phyloP scores from a whole-genome alignment of 1,140 invertebrate genomes.

The Bombus waltoni region DNA sequence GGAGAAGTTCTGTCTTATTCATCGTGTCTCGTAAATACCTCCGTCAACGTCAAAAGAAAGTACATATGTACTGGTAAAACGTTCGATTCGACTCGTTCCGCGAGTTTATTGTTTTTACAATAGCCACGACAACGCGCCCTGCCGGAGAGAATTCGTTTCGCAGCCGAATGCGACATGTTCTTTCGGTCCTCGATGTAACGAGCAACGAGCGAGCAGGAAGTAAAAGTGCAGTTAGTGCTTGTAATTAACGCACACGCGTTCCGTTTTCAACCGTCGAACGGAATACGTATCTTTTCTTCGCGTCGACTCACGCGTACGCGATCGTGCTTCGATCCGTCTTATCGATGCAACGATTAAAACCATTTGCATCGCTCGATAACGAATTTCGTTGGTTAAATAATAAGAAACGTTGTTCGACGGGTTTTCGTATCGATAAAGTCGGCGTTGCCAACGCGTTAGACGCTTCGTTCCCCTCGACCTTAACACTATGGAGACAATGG shows the following conservation, averaged over 20 bases:
- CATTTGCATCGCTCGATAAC: background rate
- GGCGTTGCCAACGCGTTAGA: background rate
- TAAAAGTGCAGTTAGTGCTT: conserved; percentile 32
- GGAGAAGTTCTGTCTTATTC: background rate
- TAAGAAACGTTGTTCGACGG: background rate
- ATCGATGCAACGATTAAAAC: conserved; percentile 4
- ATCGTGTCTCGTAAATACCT: background rate
- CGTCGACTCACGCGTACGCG: background rate
- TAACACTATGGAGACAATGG: background rate
- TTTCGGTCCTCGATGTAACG: background rate
- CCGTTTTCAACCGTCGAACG: background rate
- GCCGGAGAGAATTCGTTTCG: conserved; percentile 1
- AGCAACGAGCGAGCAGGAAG: conserved; percentile 19
- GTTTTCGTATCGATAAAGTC: background rate
- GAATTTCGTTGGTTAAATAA: background rate
- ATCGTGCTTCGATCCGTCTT: background rate
- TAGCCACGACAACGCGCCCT: background rate
- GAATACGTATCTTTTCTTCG: background rate
- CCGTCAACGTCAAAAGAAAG: background rate
- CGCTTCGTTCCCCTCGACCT: background rate
- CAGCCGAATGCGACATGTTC: conserved; percentile 12
- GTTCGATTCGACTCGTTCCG: background rate
- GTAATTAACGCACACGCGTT: conserved; percentile 25
- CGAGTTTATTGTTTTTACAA: background rate
- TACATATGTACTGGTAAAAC: background rate